A percentile compares a stretch with the other conserved stretches of the same genome.
Conservation (phyloP, 2,888 invertebrate genomes). For the Asteroscopus sphinx region DNA sequence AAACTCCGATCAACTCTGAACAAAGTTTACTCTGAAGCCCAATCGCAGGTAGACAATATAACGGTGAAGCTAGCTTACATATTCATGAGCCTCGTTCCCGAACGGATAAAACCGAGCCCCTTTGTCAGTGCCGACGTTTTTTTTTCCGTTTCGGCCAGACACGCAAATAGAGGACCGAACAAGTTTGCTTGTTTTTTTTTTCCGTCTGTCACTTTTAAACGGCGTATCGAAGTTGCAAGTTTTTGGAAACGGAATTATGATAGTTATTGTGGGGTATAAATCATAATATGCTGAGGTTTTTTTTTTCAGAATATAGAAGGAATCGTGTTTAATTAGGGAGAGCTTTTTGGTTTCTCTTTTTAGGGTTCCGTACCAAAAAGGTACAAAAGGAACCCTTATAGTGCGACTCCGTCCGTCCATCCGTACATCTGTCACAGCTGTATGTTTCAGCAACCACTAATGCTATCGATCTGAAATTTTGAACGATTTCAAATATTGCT, state of each 20-base stretch:
- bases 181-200: conserved; percentile 30
- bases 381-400: no score
- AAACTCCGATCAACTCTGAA: conserved; percentile 24
- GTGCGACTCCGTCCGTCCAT: no score
- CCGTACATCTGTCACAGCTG: no score
- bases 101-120: conserved; percentile 44
- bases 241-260: conserved; percentile 39
- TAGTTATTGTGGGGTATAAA: conserved; percentile 41
- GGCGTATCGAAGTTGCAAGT: conserved; percentile 55
- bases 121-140: conserved; percentile 55
- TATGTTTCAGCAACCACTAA: no score
- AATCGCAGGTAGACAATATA: conserved; percentile 48
- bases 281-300: conserved; percentile 43
- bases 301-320: conserved; percentile 17
- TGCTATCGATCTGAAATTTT: no score
- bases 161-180: conserved; percentile 36
- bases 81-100: conserved; percentile 53
- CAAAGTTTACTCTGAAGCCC: conserved; percentile 27
- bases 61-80: conserved; percentile 55
- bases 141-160: conserved; percentile 41
- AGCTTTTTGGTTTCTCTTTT: no score
- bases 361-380: no score
- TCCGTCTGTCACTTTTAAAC: conserved; percentile 18
- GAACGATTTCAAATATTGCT: no score
- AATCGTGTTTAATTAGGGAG: conserved; percentile 26